phyloP scores from a whole-genome alignment of 2,797 vertebrate species.

The Microchirus variegatus region DNA sequence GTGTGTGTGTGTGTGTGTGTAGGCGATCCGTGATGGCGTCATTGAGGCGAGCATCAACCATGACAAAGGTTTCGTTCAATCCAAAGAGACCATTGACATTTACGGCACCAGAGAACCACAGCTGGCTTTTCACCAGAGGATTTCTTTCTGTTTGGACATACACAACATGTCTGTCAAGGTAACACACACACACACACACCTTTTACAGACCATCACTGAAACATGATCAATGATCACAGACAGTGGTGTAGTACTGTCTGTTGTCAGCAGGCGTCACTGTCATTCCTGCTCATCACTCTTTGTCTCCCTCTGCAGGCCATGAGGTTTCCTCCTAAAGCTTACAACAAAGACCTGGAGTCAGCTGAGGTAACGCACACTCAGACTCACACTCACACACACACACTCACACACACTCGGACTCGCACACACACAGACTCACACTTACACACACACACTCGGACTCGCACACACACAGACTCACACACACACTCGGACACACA shows the following conservation, averaged over 20 bases:
- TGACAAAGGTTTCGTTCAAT: constrained; percentile 97
- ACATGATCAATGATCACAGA: neutral
- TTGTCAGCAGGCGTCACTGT: neutral
- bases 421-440: too few species aligned
- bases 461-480: too few species aligned
- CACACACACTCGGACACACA: too few species aligned
- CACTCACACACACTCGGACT: too few species aligned
- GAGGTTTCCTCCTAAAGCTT: constrained; percentile 97
- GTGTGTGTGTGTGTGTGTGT: neutral
- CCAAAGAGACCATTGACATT: constrained; percentile 97
- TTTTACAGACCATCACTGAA: too few species aligned
- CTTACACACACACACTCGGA: too few species aligned
- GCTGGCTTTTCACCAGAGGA: constrained; percentile 97
- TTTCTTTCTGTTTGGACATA: constrained; percentile 97
- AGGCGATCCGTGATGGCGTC: constrained; percentile 97
- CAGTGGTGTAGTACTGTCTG: neutral
- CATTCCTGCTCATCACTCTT: too few species aligned
- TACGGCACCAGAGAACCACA: constrained; percentile 97
- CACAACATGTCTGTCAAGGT: constrained; percentile 99
- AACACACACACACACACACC: neutral
- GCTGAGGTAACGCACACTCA: constrained; percentile 86
- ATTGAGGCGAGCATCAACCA: constrained; percentile 99
- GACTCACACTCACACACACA: too few species aligned
- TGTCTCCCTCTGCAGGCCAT: constrained; percentile 84
- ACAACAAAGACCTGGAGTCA: constrained; percentile 98